Base-by-base conservation (phyloP, 2,888 invertebrate species). In the Sympetrum striolatum region DNA sequence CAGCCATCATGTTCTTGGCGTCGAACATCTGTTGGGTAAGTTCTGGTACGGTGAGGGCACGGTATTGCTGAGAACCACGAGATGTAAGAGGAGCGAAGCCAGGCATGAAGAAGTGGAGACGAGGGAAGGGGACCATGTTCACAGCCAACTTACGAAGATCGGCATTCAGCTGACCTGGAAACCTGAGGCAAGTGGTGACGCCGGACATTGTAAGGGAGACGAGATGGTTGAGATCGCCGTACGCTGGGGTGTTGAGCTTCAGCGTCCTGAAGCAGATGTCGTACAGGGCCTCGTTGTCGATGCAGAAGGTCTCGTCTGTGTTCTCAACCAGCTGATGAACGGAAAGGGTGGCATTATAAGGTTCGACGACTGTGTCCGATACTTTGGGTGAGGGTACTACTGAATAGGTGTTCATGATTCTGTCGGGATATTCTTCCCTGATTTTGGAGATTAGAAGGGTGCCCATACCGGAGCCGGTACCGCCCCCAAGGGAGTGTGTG, bases 251-350 rank as follows among this genome's bases (percentile, higher is more conserved):
- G 92, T 96, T 96, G 64, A 98, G 95, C 94, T 98, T 98, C 92
- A 98, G 95, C 90, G 98, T 98, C 92, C 98, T 96, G 95, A 98
- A 98, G 95, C 98, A 98, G 94, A 98, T 98, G 94, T 98, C 98
- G 93, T 98, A 98, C 92, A 98, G 95, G 92, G 98, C 98, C 94
- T 98, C 98, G 94, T 98, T 98, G 94, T 98, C 98, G 93, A 98
- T 98, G 94, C 98, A 98, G 95, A 96, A 98, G 60, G 98, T 97
- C 94, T 98, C 97, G 93, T 98, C 98, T 81, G 98, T 98, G 94
- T 98, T 98, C 94, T 98, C 98, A 91, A 98, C 97, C 92, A 98
- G 94, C 94, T 98, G 97, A 94, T 98, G 97, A 90, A 98, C 97
- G 92, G 98, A 98, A 90, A 98, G 95, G 44, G 98, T 98, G 91